Evolutionary conservation across 2,797 vertebrate genomes (phyloP).

Genomic region (Pagetopsis macropterus): DNA sequence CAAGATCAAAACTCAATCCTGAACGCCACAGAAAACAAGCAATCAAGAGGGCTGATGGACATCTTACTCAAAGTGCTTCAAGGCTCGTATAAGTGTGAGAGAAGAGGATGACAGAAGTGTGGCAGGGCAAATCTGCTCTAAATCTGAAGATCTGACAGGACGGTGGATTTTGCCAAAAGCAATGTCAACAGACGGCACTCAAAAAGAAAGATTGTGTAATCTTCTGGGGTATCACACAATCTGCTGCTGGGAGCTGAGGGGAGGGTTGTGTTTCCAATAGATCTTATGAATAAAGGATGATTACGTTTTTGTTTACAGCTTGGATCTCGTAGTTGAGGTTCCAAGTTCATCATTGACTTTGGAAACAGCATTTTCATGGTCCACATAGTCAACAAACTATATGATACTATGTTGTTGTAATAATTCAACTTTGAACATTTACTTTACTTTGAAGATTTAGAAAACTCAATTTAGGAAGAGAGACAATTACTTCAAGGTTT

Average conservation of each 20-base stretch:
- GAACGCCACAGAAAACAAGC: conserved; percentile 11
- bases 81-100: neutral
- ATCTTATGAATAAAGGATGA: neutral
- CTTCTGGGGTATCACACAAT: neutral
- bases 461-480: neutral
- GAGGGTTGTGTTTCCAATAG: too few relatives aligned
- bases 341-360: neutral
- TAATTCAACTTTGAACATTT: neutral
- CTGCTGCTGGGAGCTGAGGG: neutral
- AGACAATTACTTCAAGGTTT: neutral
- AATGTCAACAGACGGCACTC: neutral
- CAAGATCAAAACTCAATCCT: conserved; percentile 36
- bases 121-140: neutral
- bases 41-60: conserved; percentile 27
- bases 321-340: neutral
- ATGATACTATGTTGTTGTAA: too few relatives aligned
- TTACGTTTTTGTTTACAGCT: neutral
- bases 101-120: neutral
- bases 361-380: neutral
- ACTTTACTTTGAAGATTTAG: neutral
- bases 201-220: neutral
- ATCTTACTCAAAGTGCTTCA: conserved; percentile 18
- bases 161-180: neutral
- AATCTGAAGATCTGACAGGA: conserved; percentile 1
- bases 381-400: neutral